Conservation (phyloP, 2,797 vertebrate species). For the Euthynnus affinis region DNA sequence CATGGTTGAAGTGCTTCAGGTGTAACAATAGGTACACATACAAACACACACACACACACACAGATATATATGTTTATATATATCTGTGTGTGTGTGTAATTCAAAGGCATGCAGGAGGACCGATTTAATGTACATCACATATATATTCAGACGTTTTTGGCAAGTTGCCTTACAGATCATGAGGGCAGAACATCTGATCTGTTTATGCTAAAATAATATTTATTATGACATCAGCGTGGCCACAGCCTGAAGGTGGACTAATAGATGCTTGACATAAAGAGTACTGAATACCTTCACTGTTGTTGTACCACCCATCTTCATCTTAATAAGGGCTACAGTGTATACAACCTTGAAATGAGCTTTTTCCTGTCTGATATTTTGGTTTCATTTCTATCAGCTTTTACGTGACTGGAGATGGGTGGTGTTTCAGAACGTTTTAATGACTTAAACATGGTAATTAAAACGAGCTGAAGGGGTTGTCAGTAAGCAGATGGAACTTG, state of each 20-base stretch:
- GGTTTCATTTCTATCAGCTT: constrained; percentile 24
- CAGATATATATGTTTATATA: constrained; percentile 12
- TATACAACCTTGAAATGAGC: constrained; percentile 29
- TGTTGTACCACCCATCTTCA: constrained; percentile 32
- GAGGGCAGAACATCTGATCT: constrained; percentile 44
- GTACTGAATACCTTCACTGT: constrained; percentile 32
- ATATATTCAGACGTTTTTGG: constrained; percentile 36
- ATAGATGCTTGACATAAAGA: constrained; percentile 33
- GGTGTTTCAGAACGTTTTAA: constrained; percentile 41
- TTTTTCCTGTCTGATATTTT: constrained; percentile 23
- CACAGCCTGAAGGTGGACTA: constrained; percentile 38
- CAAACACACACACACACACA: constrained; percentile 17
- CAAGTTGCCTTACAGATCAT: constrained; percentile 55
- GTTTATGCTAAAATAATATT: constrained; percentile 67
- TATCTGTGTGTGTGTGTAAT: too few relatives aligned
- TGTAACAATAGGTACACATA: constrained; percentile 28
- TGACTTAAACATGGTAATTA: constrained; percentile 41
- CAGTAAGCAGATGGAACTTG: constrained; percentile 39
- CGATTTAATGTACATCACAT: constrained; percentile 5
- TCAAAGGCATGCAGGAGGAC: constrained; percentile 32
- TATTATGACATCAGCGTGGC: constrained; percentile 45
- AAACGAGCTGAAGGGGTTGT: constrained; percentile 29
- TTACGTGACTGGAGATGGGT: constrained; percentile 30
- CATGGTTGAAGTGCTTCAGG: constrained; percentile 42
- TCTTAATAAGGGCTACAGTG: constrained; percentile 71